phyloP scores from a whole-genome alignment of 2,113 vertebrate species.

The rabbit (Oryctolagus cuniculus) region mOryCun1.1 NC_091433.1:34240001-34240500 shows the following conservation, averaged over 20 bases:
- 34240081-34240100: not conserved
- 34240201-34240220: not conserved
- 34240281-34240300: not conserved
- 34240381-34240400: not conserved
- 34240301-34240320: not conserved
- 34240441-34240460: not conserved
- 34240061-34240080: not conserved
- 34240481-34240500: not conserved
- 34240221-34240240: not conserved
- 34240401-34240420: not conserved
- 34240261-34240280: not conserved
- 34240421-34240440: not conserved
- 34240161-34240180: no score
- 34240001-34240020: constrained; percentile 6
- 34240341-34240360: constrained; percentile 9
- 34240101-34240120: constrained; percentile 34
- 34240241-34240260: not conserved
- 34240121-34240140: not conserved
- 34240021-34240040: not conserved
- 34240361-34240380: not conserved
- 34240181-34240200: not conserved
- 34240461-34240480: not conserved
- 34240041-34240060: not conserved
- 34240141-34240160: not conserved
- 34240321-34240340: not conserved